A percentile compares a stretch with the other conserved stretches of the same genome.
These are phyloP conservation scores for Bimastos eiseni DNA, from an alignment of 2,888 invertebrate species.

Conservation along the genomic window DNA sequence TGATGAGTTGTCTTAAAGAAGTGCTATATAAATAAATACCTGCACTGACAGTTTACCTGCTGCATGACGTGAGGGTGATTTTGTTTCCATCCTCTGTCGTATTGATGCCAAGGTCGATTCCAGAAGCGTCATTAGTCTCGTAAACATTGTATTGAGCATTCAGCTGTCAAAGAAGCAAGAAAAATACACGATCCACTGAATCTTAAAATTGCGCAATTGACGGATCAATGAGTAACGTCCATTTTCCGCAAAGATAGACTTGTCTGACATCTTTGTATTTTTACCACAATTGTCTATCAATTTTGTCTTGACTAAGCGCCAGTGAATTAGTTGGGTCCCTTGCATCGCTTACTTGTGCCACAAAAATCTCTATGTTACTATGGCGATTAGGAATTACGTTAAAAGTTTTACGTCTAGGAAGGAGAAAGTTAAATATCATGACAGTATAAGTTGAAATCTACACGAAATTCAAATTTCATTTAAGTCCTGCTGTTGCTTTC, in stretches of 20 bases:
- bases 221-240: neutral
- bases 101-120: neutral
- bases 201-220: neutral
- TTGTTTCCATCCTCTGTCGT: neutral
- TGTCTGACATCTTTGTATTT: too few relatives aligned
- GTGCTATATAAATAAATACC: neutral
- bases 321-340: too few relatives aligned
- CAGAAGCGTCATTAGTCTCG: neutral
- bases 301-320: too few relatives aligned
- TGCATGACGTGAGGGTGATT: neutral
- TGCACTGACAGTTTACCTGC: neutral
- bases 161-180: neutral
- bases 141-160: neutral
- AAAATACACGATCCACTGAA: neutral
- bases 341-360: too few relatives aligned
- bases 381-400: too few relatives aligned
- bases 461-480: neutral
- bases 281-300: too few relatives aligned
- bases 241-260: neutral
- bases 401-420: too few relatives aligned
- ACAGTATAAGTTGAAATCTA: neutral
- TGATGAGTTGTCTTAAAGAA: neutral
- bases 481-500: too few relatives aligned
- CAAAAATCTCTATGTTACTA: too few relatives aligned
- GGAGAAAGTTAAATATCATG: neutral